Evolutionary conservation across 2,888 invertebrate genomes (phyloP), one percentile per base, ranked within the genome.

Genomic region (Anarsia innoxiella): DNA sequence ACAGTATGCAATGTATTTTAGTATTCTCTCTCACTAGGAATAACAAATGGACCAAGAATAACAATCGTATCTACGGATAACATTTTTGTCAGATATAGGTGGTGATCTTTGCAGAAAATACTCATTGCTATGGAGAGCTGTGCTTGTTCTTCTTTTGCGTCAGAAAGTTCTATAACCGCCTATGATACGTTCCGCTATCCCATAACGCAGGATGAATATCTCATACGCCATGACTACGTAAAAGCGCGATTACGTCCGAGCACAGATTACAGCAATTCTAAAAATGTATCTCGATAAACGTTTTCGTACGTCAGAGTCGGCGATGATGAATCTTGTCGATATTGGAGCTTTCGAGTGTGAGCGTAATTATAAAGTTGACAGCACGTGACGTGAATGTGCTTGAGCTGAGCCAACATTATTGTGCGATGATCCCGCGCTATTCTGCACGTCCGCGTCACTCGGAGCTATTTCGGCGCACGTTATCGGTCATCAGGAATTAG

Each of bases 351-450:
- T 73, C 63, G 64, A 71, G 74, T 69, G 66, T 59, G 50, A 52
- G 53, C 56, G 68, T 73, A 73, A 75, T 77, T 75, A 77, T 74
- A 77, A 66, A 59, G 55, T 62, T 74, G 71, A 71, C 65, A 64
- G 53, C 50, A 10, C 13, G 46, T 68, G 73, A 67, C 66, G 68
- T 51, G 54, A 46, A 47, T 41, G 50, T 44, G 42, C 45, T 48
- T 49, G 50, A 44, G 44, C 32, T 40, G 28, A 42, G 33, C 41
- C 37, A 41, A 54, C 63, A 66, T 66, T 56, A 49, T 53, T 64
- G 51, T 46, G 40, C 48, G 59, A 60, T 69, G 66, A 69, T 51
- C 57, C 49, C 42, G 42, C 43, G 49, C 57, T 65, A 67, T 68
- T 66, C 64, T 49, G 53, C 53, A 49, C 40, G 40, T 53, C 44